A percentile compares a stretch with the other conserved stretches of the same genome.
phyloP scores from a whole-genome alignment of 2,888 invertebrate species.

The Pyrrhosoma nymphula region DNA sequence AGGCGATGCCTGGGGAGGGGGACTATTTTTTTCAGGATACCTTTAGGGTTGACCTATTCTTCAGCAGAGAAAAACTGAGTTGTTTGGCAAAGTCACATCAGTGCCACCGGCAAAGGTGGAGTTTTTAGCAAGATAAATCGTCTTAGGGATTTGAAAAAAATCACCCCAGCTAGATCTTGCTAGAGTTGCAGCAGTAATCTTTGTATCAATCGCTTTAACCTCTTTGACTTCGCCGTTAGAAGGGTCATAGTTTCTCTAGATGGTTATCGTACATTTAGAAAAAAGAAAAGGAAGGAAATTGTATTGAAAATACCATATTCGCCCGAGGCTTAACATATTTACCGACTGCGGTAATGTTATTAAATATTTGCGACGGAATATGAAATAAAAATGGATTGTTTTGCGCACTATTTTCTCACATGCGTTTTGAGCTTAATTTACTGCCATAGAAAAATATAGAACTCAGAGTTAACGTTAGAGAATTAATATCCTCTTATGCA shows the following conservation, averaged over 20 bases:
- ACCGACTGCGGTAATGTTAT: no score
- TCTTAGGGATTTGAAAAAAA: neutral
- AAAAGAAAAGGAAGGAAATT: no score
- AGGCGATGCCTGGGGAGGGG: neutral
- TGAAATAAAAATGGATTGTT: no score
- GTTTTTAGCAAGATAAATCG: slow-evolving; percentile 19
- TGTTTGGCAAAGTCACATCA: slow-evolving; percentile 49
- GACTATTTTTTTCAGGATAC: neutral
- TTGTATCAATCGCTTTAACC: neutral
- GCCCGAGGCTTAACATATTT: no score
- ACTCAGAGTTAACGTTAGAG: no score
- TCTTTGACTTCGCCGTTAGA: neutral
- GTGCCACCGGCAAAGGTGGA: neutral
- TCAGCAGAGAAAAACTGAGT: slow-evolving; percentile 48
- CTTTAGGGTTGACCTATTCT: slow-evolving; percentile 34
- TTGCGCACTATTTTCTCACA: no score
- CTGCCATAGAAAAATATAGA: no score
- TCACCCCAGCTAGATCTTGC: neutral
- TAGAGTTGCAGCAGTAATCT: neutral
- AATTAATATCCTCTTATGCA: no score
- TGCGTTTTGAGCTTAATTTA: no score
- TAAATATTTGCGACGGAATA: no score
- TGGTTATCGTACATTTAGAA: neutral
- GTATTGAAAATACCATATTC: no score
- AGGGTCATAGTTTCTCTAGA: neutral